Evolutionary conservation across 2,797 vertebrate species (phyloP).

Genomic region (Pelochelys cantorii): DNA sequence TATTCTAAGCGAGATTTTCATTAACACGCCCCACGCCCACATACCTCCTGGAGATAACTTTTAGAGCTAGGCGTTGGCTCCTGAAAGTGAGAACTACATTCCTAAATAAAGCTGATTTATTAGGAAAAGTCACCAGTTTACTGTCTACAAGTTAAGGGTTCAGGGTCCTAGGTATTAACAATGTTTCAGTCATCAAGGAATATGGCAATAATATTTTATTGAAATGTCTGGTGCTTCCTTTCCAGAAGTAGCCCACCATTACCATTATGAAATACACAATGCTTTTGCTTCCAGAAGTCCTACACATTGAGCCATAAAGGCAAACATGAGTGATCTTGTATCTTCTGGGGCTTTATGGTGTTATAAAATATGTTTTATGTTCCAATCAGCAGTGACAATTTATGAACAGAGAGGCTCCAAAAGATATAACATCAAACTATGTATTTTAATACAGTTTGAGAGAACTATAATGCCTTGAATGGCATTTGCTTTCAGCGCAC

Average conservation of each 20-base stretch:
- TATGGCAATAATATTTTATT: constrained; percentile 64
- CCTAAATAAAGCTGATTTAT: constrained; percentile 73
- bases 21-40: background rate
- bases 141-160: constrained; percentile 67
- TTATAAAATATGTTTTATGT: constrained; percentile 79
- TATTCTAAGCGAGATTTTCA: background rate
- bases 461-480: constrained; percentile 69
- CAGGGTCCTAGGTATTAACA: background rate
- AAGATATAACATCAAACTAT: constrained; percentile 70
- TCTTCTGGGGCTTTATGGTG: constrained; percentile 75
- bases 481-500: constrained; percentile 73
- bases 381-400: constrained; percentile 76
- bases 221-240: constrained; percentile 48
- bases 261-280: constrained; percentile 64
- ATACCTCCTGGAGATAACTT: background rate
- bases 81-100: constrained; percentile 11
- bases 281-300: constrained; percentile 54
- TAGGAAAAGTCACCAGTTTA: constrained; percentile 60
- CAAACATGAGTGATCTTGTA: constrained; percentile 78
- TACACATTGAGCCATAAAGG: constrained; percentile 74
- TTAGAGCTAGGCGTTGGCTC: constrained; percentile 4
- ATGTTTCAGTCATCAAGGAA: constrained; percentile 63
- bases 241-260: constrained; percentile 14
- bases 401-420: constrained; percentile 70
- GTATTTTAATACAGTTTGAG: constrained; percentile 78